These are phyloP conservation scores for Achroia grisella DNA, from an alignment of 1,140 invertebrate genomes.

Conservation along the genomic window DNA sequence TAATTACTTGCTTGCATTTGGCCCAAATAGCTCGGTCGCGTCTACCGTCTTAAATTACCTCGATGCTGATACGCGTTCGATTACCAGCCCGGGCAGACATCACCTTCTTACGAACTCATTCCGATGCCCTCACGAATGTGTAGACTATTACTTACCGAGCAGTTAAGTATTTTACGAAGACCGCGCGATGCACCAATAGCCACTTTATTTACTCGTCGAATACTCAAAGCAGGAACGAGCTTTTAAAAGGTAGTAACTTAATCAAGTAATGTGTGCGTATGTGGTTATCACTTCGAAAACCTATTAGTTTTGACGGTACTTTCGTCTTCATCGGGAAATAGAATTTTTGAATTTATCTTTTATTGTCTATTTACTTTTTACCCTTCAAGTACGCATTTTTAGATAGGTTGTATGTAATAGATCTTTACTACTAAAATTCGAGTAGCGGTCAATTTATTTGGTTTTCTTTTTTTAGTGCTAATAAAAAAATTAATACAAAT, in stretches of 20 bases:
- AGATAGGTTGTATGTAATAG: too few species aligned
- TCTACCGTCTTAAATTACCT: constrained; percentile 55
- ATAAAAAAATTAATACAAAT: too few species aligned
- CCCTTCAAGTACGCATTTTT: too few species aligned
- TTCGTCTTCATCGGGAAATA: constrained; percentile 9
- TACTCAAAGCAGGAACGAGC: constrained; percentile 37
- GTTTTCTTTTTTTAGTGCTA: too few species aligned
- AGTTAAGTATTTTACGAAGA: constrained; percentile 30
- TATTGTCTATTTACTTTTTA: too few species aligned
- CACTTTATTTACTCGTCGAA: constrained; percentile 40
- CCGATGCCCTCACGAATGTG: constrained; percentile 38
- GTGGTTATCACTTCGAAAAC: constrained; percentile 43
- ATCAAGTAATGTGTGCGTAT: constrained; percentile 48
- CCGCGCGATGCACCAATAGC: constrained; percentile 25
- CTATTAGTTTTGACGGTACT: constrained; percentile 3
- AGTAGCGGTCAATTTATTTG: too few species aligned
- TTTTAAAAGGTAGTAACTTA: constrained; percentile 52
- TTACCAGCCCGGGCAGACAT: constrained; percentile 15
- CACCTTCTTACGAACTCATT: constrained; percentile 16
- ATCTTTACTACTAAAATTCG: too few species aligned
- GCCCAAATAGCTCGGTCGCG: constrained; percentile 58
- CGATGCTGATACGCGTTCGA: constrained; percentile 28
- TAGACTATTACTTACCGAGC: constrained; percentile 52
- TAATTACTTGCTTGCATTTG: constrained; percentile 71
- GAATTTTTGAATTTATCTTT: not conserved